Evolutionary conservation across 2,888 invertebrate genomes (phyloP), one percentile per base, ranked within the genome.

Genomic region (Celastrina argiolus): DNA sequence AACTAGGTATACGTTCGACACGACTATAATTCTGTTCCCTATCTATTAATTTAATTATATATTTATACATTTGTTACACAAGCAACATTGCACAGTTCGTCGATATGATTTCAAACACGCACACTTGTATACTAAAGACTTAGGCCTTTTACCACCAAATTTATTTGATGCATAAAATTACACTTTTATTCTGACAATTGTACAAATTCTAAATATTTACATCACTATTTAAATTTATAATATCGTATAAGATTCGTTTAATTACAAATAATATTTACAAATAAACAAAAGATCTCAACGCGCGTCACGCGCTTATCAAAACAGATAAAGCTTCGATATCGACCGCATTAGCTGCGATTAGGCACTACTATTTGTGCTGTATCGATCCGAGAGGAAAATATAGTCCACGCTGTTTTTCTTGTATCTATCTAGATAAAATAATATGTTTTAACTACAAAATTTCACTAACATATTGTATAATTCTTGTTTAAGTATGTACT

Each of bases 21-120:
- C 80, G 85, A 85, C 80, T 82, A 82, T 82, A 85, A 87, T 87
- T 90, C 85, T 85, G 83, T 87, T 80, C 79, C 86, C 88, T 89
- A 89, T 84, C 89, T 91, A 90, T 81, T 70, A 72, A 76, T 74
- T 74, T 79, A 77, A 77, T 79, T 77, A 74, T 78, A 78, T 81
- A 75, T 76, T 84, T 85, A 82, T 88, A 89, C 88, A 81, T 85
- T 88, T 84, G 75, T 83, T 87, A 86, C 82, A 83, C 82, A 83
- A 79, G 78, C 75, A 77, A 87, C 86, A 90, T 91, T 91, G 90
- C 90, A 91, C 90, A 81, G 82, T 84, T 83, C 81, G 82, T 85
- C 81, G 88, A 87, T 87, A 85, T 88, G 87, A 65, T 65, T 42
- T n/a, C 41, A 64, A 51, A 45, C 51, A 65, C 68, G 70, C 72